Base-by-base conservation (phyloP, 2,888 invertebrate genomes). In the Rhimphoctona megacephalus region DNA sequence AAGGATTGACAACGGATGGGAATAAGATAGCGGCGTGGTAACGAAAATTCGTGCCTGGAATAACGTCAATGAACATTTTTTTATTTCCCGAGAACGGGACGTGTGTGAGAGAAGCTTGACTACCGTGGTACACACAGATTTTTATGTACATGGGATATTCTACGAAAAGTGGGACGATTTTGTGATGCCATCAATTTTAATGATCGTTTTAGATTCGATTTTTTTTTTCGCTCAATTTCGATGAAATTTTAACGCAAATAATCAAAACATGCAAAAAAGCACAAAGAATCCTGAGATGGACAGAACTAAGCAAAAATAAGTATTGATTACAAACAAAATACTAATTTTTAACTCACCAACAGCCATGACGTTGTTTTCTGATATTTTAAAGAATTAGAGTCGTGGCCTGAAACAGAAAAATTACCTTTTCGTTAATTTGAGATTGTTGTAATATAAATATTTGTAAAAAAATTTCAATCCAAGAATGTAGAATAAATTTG, bases 1-100 rank as follows among this genome's bases (percentile, higher is more conserved):
- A 36, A 67, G 67, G 22, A 73, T 52, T 67, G 85, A 81, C 78
- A 77, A 74, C 81, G 80, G 86, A 83, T 86, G 83, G 83, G 86
- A 83, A 86, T 73, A 49, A 81, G 86, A 83, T 86, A 83, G 86
- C 86, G 86, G 83, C 78, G 74, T 77, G 39, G 77, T 76, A 64
- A 69, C 73, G 66, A 81, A 85, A 86, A 78, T 78, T 81, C 86
- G 86, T 86, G 86, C 72, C 69, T 78, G 67, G 86, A 86, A 86
- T 86, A 81, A 67, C 49, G 25, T 54, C 43, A 64, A 30, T 70
- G 78, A 54, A 81, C 4, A 66, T 81, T 73, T 81, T 54, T 64
- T 73, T 43, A 39, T 76, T 76, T 73, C 66, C 69, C 76, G 61
- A 49, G 76, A 70, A 74, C 52, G 73, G 43, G 46, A 72, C 83